Evolutionary conservation across 2,113 vertebrate species (phyloP), one percentile per base, ranked within the genome.

Genomic region (Syngnathoides biaculeatus): DNA sequence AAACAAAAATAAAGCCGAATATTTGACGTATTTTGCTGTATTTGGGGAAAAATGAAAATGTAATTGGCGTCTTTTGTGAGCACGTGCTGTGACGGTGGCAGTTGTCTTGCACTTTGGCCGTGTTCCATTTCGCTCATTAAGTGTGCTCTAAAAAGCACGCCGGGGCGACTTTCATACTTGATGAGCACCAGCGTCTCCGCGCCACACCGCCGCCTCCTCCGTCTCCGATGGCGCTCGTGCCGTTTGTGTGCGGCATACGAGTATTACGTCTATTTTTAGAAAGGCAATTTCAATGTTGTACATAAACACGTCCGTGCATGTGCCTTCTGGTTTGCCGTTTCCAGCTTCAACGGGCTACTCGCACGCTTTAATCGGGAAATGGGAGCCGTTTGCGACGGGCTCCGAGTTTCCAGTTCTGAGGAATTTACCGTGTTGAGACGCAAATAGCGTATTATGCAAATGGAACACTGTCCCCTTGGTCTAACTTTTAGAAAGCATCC

Each of bases 201-300:
- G 71, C 80, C 69, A 75, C 75, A 73, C 74, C 78, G 68, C 75
- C 64, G 65, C 26, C 30, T 26, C 24, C 40, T 83, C 76, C 64
- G 65, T 64, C 50, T 79, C 47, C 58, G 75, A 79, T 79, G 80
- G 73, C 75, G 71, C 76, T 59, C 62, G 79, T 65, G 67, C 40
- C 70, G 30, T 79, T 77, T 57, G 64, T 65, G 69, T 26, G 48
- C 55, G 73, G 81, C 67, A 69, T 69, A 74, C 81, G 80, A 77
- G 75, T 79, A 86, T 75, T 66, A 65, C 64, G 64, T 73, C 78
- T 87, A 85, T 86, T 89, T 87, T 81, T 84, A 82, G 83, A 81
- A 77, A 83, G 63, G 73, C 79, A 87, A 81, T 86, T 88, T 86
- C 66, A 81, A 81, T 79, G 80, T 84, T 71, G 71, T 48, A 17